Base-by-base conservation (phyloP, 2,888 invertebrate species). In the Lutraria lutraria region DNA sequence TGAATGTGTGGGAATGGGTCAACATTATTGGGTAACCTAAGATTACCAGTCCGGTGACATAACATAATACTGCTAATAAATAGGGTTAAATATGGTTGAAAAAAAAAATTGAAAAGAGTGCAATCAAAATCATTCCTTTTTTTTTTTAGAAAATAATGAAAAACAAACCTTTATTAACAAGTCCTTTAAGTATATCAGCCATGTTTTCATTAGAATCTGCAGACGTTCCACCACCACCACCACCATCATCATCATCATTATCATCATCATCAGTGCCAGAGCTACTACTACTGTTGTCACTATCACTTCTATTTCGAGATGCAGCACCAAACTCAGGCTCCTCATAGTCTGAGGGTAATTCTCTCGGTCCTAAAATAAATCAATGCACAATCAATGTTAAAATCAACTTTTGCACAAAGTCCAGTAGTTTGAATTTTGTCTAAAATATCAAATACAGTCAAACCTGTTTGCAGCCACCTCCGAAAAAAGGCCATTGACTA, bases 141-240 rank as follows among this genome's bases (percentile, higher is more conserved):
- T n/a, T n/a, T n/a, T n/a, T n/a, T n/a, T n/a, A n/a, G n/a, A 43
- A 43, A 43, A 43, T 43, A 43, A 25, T 68, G 31, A 0, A 52
- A 53, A 53, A 52, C 54, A 10, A 86, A 94, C 94, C 94, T 89
- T 93, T 93, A 21, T 89, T 88, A 12, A 94, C 91, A 21, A 95
- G 80, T n/a, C 87, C 86, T 52, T 79, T 90, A 4, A 94, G 90
- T 15, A 92, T 87, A 63, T 90, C 89, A 25, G 88, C 87, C 89
- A 94, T 91, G 56, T 90, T 83, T 34, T 93, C 93, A 31, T 81
- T 87, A 53, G 72, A 63, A 34, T 80, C 31, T 21, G 81, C 81
- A n/a, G 80, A 72, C 21, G 81, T 82, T 15, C 21, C 56, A 83
- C 81, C 86, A 68, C 54, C 79, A 34, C 43, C 85, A 25, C 76